These are phyloP conservation scores for Cirrhinus molitorella DNA, from an alignment of 2,797 vertebrate genomes.

Conservation along the genomic window DNA sequence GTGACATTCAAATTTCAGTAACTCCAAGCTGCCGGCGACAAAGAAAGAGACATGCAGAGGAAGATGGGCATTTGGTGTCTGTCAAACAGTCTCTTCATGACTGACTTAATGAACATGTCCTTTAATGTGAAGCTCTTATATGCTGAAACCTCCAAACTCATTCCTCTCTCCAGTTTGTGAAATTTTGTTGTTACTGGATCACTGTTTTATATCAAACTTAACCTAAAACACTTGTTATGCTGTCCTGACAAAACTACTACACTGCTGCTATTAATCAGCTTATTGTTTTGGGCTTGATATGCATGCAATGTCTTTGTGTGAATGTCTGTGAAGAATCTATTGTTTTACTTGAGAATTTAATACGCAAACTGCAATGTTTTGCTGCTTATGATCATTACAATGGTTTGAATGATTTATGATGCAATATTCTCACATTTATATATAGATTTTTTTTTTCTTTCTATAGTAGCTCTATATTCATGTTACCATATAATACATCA, in stretches of 20 bases:
- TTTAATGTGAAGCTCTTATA: constrained; percentile 4
- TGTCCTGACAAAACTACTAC: neutral
- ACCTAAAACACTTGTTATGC: neutral
- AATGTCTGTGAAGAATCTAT: neutral
- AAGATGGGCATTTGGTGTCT: neutral
- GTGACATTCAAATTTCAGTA: constrained; percentile 37
- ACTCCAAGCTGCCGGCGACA: neutral
- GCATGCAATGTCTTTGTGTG: neutral
- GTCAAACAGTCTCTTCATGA: constrained; percentile 9
- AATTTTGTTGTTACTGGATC: neutral
- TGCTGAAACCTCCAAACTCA: neutral
- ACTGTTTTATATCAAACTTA: neutral
- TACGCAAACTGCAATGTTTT: neutral
- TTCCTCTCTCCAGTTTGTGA: neutral
- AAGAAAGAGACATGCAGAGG: constrained; percentile 22
- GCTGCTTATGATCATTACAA: neutral
- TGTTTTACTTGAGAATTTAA: neutral
- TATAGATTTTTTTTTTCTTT: neutral
- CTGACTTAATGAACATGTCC: constrained; percentile 8
- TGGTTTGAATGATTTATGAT: neutral
- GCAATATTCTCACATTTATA: neutral
- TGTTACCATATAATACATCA: neutral
- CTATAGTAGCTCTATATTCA: neutral
- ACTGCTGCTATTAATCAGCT: neutral
- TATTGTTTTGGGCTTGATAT: neutral